Conservation (phyloP, 2,113 vertebrate species). For the Hyperopisus bebe region DNA sequence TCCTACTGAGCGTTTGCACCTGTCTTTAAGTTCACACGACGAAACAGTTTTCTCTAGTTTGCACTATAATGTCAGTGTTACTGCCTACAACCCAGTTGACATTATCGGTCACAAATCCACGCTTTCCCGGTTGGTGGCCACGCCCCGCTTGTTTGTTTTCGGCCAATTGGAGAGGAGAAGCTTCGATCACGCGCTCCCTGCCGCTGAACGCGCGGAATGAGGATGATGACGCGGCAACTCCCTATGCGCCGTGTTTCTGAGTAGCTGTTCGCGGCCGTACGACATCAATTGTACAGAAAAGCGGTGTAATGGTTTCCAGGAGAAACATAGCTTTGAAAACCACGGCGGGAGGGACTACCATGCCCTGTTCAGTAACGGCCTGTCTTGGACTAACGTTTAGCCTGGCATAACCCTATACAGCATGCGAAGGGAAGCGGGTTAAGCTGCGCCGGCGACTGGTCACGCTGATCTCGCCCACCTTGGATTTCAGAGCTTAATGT, state of each 20-base stretch:
- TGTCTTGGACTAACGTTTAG: background rate
- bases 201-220: background rate
- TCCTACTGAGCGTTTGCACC: slow-evolving; percentile 92
- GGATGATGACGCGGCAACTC: background rate
- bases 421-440: background rate
- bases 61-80: slow-evolving; percentile 98
- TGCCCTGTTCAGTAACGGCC: background rate
- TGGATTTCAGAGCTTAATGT: slow-evolving; percentile 2
- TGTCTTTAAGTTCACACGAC: slow-evolving; percentile 79
- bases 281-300: background rate
- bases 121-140: slow-evolving; percentile 45
- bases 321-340: background rate
- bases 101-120: slow-evolving; percentile 54
- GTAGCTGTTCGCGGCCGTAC: too few relatives aligned
- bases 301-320: background rate
- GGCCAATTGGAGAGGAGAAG: slow-evolving; percentile 29
- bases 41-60: slow-evolving; percentile 86
- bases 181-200: slow-evolving; percentile 15
- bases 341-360: background rate
- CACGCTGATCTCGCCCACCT: background rate
- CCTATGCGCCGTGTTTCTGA: background rate
- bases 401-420: background rate
- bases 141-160: slow-evolving; percentile 34
- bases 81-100: slow-evolving; percentile 77
- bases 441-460: background rate